Evolutionary conservation across 1,140 invertebrate species (phyloP).

Genomic region (Neodiprion lecontei): DNA sequence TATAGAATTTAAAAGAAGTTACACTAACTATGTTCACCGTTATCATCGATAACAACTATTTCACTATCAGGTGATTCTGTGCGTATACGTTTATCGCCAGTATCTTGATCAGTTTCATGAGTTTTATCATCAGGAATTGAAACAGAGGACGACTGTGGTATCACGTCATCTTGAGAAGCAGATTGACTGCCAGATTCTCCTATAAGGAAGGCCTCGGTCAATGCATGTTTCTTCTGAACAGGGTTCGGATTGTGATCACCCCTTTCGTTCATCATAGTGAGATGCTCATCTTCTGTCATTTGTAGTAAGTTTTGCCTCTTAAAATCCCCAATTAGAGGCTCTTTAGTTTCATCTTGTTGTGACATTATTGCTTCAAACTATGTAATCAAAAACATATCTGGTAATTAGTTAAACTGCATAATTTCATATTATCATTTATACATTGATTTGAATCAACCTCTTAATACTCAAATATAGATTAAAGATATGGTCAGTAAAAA

Average conservation of each 20-base stretch:
- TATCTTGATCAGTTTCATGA: constrained; percentile 10
- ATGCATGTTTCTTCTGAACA: neutral
- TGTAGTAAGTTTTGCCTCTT: neutral
- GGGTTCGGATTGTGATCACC: constrained; percentile 11
- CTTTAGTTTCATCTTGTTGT: constrained; percentile 6
- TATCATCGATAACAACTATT: constrained; percentile 22
- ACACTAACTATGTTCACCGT: constrained; percentile 14
- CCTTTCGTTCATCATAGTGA: constrained; percentile 21
- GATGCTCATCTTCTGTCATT: constrained; percentile 22
- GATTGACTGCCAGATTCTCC: constrained; percentile 20
- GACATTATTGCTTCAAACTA: constrained; percentile 27
- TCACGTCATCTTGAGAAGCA: neutral
- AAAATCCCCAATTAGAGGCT: constrained; percentile 15
- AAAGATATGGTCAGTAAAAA: neutral
- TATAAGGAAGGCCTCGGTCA: constrained; percentile 27
- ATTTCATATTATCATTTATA: neutral
- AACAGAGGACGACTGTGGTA: neutral
- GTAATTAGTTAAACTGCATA: too few relatives aligned
- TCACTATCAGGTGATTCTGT: constrained; percentile 21
- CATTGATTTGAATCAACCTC: neutral
- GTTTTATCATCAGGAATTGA: neutral
- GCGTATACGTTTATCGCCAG: constrained; percentile 14
- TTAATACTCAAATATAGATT: neutral
- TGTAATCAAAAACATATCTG: neutral
- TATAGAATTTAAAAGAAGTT: neutral